A percentile compares a stretch with the other conserved stretches of the same genome.
These are phyloP conservation scores for Danio jaintianensis DNA, from an alignment of 2,797 vertebrate genomes.

Conservation along the genomic window DNA sequence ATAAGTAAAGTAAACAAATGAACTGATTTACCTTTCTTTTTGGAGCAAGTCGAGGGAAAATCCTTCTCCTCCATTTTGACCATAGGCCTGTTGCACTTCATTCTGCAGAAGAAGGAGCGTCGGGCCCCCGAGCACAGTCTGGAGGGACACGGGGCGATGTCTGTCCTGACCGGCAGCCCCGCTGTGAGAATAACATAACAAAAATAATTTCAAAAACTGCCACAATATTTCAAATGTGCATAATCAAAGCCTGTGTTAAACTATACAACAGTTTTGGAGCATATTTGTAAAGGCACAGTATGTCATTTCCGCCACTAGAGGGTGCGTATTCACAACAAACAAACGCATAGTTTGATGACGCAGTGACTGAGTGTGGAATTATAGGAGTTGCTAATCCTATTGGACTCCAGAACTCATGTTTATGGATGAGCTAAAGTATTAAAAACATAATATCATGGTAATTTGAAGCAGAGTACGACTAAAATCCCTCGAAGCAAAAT, in stretches of 20 bases:
- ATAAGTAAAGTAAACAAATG: neutral
- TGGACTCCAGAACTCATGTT: too few species aligned
- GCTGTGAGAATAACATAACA: slow-evolving; percentile 76
- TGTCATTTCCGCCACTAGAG: too few species aligned
- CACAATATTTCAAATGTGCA: neutral
- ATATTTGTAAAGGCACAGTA: too few species aligned
- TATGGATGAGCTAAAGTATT: too few species aligned
- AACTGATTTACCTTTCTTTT: slow-evolving; percentile 88
- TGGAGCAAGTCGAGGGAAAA: slow-evolving; percentile 82
- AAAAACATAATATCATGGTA: too few species aligned
- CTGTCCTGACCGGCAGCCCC: slow-evolving; percentile 87
- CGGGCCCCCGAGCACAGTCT: slow-evolving; percentile 87
- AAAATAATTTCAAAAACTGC: neutral
- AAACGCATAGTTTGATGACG: too few species aligned
- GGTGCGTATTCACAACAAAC: too few species aligned
- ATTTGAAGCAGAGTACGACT: too few species aligned
- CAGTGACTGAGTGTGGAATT: too few species aligned
- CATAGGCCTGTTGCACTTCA: slow-evolving; percentile 89
- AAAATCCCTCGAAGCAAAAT: too few species aligned
- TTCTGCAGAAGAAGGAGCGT: slow-evolving; percentile 95
- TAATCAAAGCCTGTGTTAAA: neutral
- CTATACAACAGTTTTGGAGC: too few species aligned
- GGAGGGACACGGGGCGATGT: slow-evolving; percentile 76
- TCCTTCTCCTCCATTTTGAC: slow-evolving; percentile 88
- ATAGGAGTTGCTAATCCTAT: too few species aligned